Evolutionary conservation across 2,797 vertebrate genomes (phyloP), one percentile per base, ranked within the genome.

Genomic region (Falco peregrinus): DNA sequence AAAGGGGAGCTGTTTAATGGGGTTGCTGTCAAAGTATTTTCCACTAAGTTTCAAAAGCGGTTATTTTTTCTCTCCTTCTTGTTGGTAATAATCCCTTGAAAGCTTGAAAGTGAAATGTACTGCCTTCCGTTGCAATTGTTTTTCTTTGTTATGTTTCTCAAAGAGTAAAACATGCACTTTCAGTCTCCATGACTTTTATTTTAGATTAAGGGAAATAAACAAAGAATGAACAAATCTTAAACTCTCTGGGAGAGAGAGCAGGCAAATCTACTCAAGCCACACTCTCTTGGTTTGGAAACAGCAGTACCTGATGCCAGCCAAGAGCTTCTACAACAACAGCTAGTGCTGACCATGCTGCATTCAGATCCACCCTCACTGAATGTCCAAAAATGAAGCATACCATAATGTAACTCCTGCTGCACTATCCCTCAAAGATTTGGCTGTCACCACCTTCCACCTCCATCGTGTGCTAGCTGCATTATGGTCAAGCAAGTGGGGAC

Each of bases 11-110:
- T 91, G 39, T 91, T 94, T 88, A 89, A 94, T 77, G 79, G 91
- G 90, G 90, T 84, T 86, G 81, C 96, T 96, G 95, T 95, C 93
- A 96, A 89, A 91, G 70, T 93, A 79, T 93, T 96, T 96, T 74
- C 71, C 78, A 59, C 81, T 57, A 91, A 56, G 69, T 96, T 96
- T 96, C 90, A 77, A 90, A 95, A 87, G 81, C 78, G 95, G 87
- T 83, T 93, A 74, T 90, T 94, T 89, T 92, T 94, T 76, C 90
- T 79, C 71, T 94, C 51, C 91, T 84, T 84, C 75, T 93, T 39
- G 8, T 29, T 78, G 89, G 59, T 87, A 97, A 96, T 97, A 97
- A 95, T 93, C 90, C 79, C 74, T 87, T 95, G 91, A 87, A 96
- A 96, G 96, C 84, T 33, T 67, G 91, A 17, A 84, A 91, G 76